Percentiles rank a stretch among this genome's conserved stretches.
These are phyloP conservation scores for Aphidius colemani DNA, from an alignment of 2,888 invertebrate genomes.

Conservation along the genomic window DNA sequence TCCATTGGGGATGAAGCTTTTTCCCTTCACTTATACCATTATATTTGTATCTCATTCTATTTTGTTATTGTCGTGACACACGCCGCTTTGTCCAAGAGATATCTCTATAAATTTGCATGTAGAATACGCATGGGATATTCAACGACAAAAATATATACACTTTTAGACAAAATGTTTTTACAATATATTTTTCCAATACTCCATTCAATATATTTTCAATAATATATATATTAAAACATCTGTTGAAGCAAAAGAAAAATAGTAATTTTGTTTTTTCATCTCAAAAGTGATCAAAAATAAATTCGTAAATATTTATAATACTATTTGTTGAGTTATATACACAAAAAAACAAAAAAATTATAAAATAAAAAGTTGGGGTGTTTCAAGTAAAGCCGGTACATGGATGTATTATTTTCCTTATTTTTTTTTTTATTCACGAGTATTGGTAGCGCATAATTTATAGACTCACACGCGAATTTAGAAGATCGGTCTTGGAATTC, in stretches of 20 bases:
- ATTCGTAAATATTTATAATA: slow-evolving; percentile 33
- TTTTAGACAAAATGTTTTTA: neutral
- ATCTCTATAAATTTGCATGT: slow-evolving; percentile 61
- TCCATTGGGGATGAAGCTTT: slow-evolving; percentile 51
- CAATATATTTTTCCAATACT: too few species aligned
- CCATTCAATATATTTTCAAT: too few species aligned
- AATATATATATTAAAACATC: slow-evolving; percentile 24
- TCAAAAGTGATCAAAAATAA: slow-evolving; percentile 37
- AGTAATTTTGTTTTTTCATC: slow-evolving; percentile 25
- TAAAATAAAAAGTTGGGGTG: neutral
- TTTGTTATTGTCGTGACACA: slow-evolving; percentile 25
- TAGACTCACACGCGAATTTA: slow-evolving; percentile 23
- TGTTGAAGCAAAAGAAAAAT: slow-evolving; percentile 23
- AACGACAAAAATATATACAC: slow-evolving; percentile 15
- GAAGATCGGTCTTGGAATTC: slow-evolving; percentile 9
- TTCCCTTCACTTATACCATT: slow-evolving; percentile 10
- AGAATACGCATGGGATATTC: slow-evolving; percentile 47
- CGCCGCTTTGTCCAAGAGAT: slow-evolving; percentile 56
- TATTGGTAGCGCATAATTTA: slow-evolving; percentile 32
- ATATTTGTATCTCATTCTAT: slow-evolving; percentile 25
- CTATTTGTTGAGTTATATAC: slow-evolving; percentile 16
- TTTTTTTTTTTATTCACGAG: neutral
- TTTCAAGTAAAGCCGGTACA: too few species aligned
- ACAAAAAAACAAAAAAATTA: slow-evolving; percentile 14
- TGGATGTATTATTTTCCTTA: neutral